These are phyloP conservation scores for Parauchenoglanis ngamensis DNA, from an alignment of 2,797 vertebrate genomes.

Conservation along the genomic window DNA sequence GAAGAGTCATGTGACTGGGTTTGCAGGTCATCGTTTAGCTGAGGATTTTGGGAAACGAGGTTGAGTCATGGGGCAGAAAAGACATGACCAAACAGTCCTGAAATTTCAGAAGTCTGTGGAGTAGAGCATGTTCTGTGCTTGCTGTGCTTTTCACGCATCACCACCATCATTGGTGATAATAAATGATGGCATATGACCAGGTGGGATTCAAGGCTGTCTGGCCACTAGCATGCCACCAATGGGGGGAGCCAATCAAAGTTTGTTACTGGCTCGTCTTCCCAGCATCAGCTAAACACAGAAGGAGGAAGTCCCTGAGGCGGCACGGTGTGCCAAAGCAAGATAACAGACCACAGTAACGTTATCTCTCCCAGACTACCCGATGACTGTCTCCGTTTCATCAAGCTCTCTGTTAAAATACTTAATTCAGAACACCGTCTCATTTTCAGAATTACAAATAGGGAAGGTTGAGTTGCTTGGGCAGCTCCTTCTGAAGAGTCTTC, in stretches of 20 bases:
- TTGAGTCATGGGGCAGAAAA: not conserved
- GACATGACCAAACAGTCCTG: not conserved
- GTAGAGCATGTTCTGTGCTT: conserved; percentile 37
- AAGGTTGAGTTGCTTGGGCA: conserved; percentile 18
- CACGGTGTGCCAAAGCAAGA: conserved; percentile 52
- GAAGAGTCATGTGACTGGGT: not conserved
- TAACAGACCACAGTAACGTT: conserved; percentile 50
- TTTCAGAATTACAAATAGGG: not conserved
- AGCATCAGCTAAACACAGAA: conserved; percentile 49
- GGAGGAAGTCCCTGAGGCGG: conserved; percentile 51
- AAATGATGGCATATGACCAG: conserved; percentile 66
- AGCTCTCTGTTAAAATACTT: conserved; percentile 11
- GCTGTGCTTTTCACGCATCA: conserved; percentile 42
- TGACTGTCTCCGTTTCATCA: conserved; percentile 1
- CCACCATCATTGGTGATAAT: conserved; percentile 62
- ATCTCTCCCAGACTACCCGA: conserved; percentile 51
- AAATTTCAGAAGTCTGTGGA: conserved; percentile 30
- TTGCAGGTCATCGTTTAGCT: not conserved
- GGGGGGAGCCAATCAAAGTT: conserved; percentile 59
- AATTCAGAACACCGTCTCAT: conserved; percentile 31
- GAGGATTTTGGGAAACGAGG: not conserved
- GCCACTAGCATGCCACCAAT: conserved; percentile 59
- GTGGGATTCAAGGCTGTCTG: conserved; percentile 65
- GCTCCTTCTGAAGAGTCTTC: conserved; percentile 43
- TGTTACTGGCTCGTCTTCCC: conserved; percentile 15